Evolutionary conservation across 2,888 invertebrate species (phyloP).

Genomic region (Cloeon dipterum): DNA sequence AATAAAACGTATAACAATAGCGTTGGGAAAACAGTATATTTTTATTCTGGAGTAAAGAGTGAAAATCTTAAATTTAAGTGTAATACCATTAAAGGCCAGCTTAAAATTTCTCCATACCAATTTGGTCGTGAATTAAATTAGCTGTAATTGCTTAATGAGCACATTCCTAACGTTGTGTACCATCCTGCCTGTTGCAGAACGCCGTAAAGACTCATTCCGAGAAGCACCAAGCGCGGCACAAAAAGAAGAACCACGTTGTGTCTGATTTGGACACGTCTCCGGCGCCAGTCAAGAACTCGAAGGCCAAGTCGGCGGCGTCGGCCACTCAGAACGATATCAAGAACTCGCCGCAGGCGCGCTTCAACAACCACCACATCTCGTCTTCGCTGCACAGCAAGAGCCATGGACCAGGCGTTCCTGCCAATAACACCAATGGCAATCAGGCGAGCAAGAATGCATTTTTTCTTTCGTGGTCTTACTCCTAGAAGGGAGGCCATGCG

Average conservation of each 20-base stretch:
- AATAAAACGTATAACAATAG: no score
- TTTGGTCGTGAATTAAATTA: neutral
- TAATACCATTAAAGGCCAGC: no score
- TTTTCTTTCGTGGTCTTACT: no score
- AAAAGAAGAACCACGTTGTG: neutral
- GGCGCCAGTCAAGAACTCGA: neutral
- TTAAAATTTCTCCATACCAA: neutral
- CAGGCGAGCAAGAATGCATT: no score
- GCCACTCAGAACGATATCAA: neutral
- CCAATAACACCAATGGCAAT: neutral
- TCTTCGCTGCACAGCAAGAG: neutral
- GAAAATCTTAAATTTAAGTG: no score
- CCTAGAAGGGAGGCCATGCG: no score
- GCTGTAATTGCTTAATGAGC: neutral
- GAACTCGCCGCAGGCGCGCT: no score
- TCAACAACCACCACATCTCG: neutral
- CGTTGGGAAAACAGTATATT: no score
- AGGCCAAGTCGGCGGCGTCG: neutral
- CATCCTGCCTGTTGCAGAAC: neutral
- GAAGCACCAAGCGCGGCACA: conserved; percentile 1
- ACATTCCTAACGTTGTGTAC: no score
- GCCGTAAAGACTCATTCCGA: conserved; percentile 1
- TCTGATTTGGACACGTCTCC: neutral
- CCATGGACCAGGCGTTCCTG: neutral
- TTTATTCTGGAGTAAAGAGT: no score